phyloP scores from a whole-genome alignment of 2,797 vertebrate species.

The Dermochelys coriacea region DNA sequence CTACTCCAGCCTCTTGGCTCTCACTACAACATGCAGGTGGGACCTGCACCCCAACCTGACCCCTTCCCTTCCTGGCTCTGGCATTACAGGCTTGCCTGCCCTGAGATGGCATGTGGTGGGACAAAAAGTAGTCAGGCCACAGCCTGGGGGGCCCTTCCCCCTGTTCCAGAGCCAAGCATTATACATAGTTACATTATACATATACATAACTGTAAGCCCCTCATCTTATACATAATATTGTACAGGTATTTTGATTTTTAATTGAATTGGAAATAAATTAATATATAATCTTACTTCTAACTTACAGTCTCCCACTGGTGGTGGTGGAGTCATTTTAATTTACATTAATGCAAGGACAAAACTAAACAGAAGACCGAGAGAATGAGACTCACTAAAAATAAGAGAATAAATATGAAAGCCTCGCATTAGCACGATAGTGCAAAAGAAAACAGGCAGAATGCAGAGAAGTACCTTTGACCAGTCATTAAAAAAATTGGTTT shows the following conservation, averaged over 20 bases:
- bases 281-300: not conserved
- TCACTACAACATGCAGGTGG: no score
- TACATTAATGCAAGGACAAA: rapidly evolving
- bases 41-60: no score
- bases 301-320: not conserved
- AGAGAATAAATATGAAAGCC: not conserved
- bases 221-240: not conserved
- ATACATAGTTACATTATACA: not conserved
- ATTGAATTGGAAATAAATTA: not conserved
- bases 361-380: not conserved
- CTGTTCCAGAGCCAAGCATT: no score
- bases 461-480: not conserved
- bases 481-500: not conserved
- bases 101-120: no score
- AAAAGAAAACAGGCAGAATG: not conserved
- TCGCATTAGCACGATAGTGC: rapidly evolving
- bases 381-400: not conserved
- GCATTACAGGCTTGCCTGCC: no score
- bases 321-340: not conserved
- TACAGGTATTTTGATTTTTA: not conserved
- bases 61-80: no score
- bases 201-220: not conserved
- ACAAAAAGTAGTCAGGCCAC: no score
- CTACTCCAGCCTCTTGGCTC: no score
- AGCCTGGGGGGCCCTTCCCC: no score